Evolutionary conservation across 2,888 invertebrate species (phyloP).

Genomic region (Aphidoletes aphidimyza): DNA sequence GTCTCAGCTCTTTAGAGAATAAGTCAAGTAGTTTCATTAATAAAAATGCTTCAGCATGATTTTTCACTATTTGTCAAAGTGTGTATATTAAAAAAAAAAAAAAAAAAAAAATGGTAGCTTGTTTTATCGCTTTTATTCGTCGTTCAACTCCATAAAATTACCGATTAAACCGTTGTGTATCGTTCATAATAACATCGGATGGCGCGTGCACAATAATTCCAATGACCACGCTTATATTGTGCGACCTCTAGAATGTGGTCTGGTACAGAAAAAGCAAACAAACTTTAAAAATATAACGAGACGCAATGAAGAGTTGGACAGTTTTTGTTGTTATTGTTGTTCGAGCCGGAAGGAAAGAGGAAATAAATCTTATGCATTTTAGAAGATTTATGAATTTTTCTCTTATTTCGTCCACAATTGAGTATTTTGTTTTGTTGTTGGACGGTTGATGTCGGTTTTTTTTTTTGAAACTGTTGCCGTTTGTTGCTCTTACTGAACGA

Average conservation of each 20-base stretch:
- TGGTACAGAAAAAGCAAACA: background rate
- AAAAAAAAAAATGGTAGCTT: too few relatives aligned
- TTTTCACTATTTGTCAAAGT: constrained; percentile 42
- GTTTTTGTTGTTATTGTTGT: constrained; percentile 12
- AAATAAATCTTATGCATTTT: constrained; percentile 49
- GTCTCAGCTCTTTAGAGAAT: too few relatives aligned
- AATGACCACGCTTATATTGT: background rate
- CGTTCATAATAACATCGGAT: background rate
- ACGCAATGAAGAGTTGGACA: too few relatives aligned
- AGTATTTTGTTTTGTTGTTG: background rate
- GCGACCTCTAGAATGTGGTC: too few relatives aligned
- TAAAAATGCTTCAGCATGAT: background rate
- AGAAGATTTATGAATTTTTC: constrained; percentile 45
- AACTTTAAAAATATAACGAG: constrained; percentile 28
- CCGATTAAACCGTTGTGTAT: constrained; percentile 14
- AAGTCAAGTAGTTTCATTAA: constrained; percentile 25
- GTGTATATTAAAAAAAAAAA: too few relatives aligned
- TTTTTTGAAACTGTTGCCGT: background rate
- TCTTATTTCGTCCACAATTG: constrained; percentile 29
- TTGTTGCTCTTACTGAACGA: constrained; percentile 10
- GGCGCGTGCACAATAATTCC: background rate
- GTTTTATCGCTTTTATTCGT: too few relatives aligned
- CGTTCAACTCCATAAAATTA: background rate
- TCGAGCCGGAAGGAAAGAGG: constrained; percentile 33
- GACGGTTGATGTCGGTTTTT: constrained; percentile 45